Base-by-base conservation (phyloP, 2,113 vertebrate species). In the Prionailurus bengalensis region DNA sequence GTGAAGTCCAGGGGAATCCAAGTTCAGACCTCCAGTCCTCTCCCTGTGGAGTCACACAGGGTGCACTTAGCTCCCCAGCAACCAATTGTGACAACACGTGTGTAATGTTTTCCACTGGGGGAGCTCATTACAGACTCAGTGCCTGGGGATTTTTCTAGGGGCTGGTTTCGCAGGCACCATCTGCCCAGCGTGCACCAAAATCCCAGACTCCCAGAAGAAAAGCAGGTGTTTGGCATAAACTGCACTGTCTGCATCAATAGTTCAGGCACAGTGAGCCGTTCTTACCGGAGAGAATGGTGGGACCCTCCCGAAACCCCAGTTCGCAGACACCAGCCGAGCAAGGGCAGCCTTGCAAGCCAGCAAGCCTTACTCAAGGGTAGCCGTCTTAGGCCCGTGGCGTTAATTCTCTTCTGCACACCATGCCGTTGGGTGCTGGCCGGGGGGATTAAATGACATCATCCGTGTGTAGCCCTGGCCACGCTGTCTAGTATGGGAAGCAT, bases 51-150 rank as follows among this genome's bases (percentile, higher is more conserved):
- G 10, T 4, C 53, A 11, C 27, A 8, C 3, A 21, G 25, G 15
- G 39, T 13, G 29, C 19, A 7, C 21, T 73, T 51, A 6, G 48
- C 27, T 55, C 15, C 71, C 36, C 33, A 21, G 74, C 42, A 51
- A 13, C 27, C 31, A 13, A 5, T 74, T 16, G 19, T 6, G 17
- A 29, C 48, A 16, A 23, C 4, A 0, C 0, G 0, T n/a, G 53
- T 48, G 83, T 61, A 58, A 5, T 48, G 13, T 31, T 78, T 82
- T 61, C 36, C 19, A 0, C 25, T 5, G 7, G 36, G 33, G 42
- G 83, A 2, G 36, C 58, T 65, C 21, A 0, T 42, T 15, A 36
- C 48, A 39, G 25, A 65, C 68, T 58, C 10, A 4, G n/a, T n/a
- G 27, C 19, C 84, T 3, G 10, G 79, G 8, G 14, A 13, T 48